Conservation (phyloP, 2,113 vertebrate genomes). For the Sebastes schlegelii region DNA sequence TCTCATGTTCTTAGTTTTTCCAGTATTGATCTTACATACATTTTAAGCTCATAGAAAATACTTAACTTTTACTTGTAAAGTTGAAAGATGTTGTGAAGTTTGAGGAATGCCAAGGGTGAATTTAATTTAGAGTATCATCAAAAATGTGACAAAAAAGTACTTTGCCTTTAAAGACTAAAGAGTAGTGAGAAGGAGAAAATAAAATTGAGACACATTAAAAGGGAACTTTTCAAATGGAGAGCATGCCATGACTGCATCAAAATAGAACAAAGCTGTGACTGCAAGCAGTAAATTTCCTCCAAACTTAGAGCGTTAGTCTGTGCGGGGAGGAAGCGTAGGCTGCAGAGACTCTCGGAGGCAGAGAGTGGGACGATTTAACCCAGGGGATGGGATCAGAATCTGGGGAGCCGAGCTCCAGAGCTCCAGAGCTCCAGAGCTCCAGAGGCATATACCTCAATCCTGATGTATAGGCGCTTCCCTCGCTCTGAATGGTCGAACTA, state of each 20-base stretch:
- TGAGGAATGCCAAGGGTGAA: background rate
- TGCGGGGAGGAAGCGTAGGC: background rate
- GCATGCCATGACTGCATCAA: slow-evolving; percentile 28
- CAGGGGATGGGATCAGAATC: slow-evolving; percentile 34
- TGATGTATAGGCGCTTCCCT: background rate
- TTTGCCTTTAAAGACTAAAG: slow-evolving; percentile 6
- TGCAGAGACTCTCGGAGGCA: background rate
- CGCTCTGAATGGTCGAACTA: slow-evolving; percentile 25
- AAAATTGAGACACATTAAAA: slow-evolving; percentile 13
- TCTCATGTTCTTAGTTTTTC: background rate
- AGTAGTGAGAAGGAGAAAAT: background rate
- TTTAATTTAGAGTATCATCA: background rate
- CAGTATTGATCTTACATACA: background rate
- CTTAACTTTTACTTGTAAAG: background rate
- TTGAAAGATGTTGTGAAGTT: background rate
- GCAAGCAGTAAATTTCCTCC: slow-evolving; percentile 29
- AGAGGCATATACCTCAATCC: slow-evolving; percentile 1
- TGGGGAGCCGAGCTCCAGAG: slow-evolving; percentile 1
- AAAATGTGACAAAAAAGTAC: background rate
- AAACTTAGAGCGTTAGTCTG: background rate
- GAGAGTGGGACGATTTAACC: slow-evolving; percentile 20
- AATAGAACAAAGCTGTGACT: slow-evolving; percentile 67
- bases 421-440: slow-evolving; percentile 6
- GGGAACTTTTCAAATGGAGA: slow-evolving; percentile 33
- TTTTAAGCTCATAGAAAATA: no score